These are phyloP conservation scores for Anolis carolinensis DNA, from an alignment of 2,113 vertebrate species.

Conservation along the genomic window DNA sequence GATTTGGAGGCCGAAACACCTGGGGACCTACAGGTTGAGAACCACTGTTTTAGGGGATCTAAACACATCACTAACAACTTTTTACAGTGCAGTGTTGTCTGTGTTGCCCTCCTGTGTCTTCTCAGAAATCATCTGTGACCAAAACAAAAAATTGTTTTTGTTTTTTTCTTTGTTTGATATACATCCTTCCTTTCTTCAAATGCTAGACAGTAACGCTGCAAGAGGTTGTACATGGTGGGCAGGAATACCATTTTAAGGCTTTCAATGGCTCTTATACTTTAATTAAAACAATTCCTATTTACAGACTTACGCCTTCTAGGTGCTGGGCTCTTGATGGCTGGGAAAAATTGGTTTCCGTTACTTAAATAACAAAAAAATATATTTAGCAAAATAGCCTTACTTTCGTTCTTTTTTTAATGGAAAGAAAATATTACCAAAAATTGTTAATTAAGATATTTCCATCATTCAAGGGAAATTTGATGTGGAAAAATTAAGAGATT, in stretches of 20 bases:
- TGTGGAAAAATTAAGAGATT: background rate
- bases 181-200: too few relatives aligned
- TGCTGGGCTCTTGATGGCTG: background rate
- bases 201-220: background rate
- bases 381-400: background rate
- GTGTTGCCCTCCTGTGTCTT: background rate
- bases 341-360: background rate
- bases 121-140: background rate
- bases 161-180: background rate
- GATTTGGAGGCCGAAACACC: too few relatives aligned
- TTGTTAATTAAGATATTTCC: background rate
- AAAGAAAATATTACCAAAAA: background rate
- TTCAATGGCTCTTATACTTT: background rate
- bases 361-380: too few relatives aligned
- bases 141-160: background rate
- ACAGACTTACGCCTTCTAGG: background rate
- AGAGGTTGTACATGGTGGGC: background rate
- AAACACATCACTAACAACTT: background rate
- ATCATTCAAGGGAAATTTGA: background rate
- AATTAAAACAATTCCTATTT: conserved; percentile 7
- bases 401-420: background rate
- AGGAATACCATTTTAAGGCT: background rate
- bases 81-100: background rate
- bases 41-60: too few relatives aligned
- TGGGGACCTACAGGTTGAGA: too few relatives aligned